These are phyloP conservation scores for Achlya flavicornis DNA, from an alignment of 2,888 invertebrate genomes.

Conservation along the genomic window DNA sequence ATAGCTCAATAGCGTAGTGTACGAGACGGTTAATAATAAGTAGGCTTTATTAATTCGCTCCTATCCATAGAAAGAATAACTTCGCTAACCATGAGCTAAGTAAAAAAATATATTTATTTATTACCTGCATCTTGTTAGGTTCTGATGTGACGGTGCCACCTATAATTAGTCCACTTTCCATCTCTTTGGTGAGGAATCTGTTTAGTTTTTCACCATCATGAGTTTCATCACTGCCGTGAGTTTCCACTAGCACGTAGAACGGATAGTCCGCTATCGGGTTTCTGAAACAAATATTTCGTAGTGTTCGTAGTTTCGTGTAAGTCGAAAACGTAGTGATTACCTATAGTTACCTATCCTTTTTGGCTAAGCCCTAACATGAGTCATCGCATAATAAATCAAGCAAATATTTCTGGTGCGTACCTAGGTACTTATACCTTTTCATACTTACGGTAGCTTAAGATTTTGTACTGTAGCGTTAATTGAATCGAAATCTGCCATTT, in stretches of 20 bases:
- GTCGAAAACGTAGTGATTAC: too few species aligned
- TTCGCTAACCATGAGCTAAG: too few species aligned
- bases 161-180: slow-evolving; percentile 87
- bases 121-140: slow-evolving; percentile 89
- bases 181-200: slow-evolving; percentile 88
- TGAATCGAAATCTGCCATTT: slow-evolving; percentile 93
- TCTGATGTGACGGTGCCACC: slow-evolving; percentile 96
- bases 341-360: too few species aligned
- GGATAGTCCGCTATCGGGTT: slow-evolving; percentile 87
- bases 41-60: too few species aligned
- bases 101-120: too few species aligned
- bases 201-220: slow-evolving; percentile 96
- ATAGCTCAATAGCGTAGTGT: too few species aligned
- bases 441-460: slow-evolving; percentile 76
- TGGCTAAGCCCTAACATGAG: too few species aligned
- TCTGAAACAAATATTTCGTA: slow-evolving; percentile 51
- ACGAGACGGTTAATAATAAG: too few species aligned
- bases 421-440: not conserved
- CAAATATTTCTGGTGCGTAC: too few species aligned
- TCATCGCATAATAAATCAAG: too few species aligned
- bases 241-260: slow-evolving; percentile 94
- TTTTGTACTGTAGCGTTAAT: slow-evolving; percentile 87
- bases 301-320: too few species aligned
- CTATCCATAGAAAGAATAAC: too few species aligned
- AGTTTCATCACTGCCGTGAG: slow-evolving; percentile 91